Conservation (phyloP, 2,113 vertebrate genomes). For the Urocitellus parryii region DNA sequence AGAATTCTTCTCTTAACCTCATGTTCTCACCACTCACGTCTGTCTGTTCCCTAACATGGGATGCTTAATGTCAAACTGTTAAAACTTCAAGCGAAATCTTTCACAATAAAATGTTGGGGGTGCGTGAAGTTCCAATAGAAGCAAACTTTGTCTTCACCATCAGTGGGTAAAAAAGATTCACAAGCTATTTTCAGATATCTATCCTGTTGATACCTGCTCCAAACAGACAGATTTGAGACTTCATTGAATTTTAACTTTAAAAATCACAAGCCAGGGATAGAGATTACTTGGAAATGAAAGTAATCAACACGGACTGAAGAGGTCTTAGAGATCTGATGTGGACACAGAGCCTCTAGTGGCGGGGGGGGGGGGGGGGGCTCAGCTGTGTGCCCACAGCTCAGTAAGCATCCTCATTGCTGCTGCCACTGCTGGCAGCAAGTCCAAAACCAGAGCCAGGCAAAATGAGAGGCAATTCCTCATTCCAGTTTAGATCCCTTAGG, state of each 20-base stretch:
- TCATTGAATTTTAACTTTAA: conserved; percentile 30
- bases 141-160: conserved; percentile 11
- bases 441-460: neutral
- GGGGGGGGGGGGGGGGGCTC: neutral
- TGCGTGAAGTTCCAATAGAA: neutral
- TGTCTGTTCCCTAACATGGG: too few relatives aligned
- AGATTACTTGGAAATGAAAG: neutral
- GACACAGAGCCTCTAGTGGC: too few relatives aligned
- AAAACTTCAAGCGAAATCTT: conserved; percentile 16
- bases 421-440: neutral
- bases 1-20: too few relatives aligned
- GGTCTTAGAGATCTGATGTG: neutral
- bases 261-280: neutral
- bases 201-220: neutral
- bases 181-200: neutral
- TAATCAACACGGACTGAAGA: neutral
- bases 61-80: neutral
- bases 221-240: conserved; percentile 26
- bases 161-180: neutral
- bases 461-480: neutral
- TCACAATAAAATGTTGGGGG: neutral
- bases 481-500: neutral
- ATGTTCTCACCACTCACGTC: too few relatives aligned
- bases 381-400: neutral
- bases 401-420: neutral